phyloP scores from a whole-genome alignment of 2,888 invertebrate genomes.

The Acrocera orbiculus region DNA sequence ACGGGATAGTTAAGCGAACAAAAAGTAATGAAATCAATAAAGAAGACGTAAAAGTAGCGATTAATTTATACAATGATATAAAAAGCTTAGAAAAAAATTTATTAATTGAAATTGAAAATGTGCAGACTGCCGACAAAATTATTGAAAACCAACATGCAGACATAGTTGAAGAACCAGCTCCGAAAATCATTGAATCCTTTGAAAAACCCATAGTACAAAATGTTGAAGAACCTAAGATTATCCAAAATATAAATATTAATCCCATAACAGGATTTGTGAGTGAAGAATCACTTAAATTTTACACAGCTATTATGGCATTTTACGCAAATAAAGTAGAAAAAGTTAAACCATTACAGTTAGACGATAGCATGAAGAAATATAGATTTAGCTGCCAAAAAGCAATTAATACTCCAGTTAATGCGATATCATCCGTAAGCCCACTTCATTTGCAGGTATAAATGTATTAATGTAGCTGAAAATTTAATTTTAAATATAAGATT shows the following conservation, averaged over 20 bases:
- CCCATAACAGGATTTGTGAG: slow-evolving; percentile 31
- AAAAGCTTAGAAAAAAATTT: slow-evolving; percentile 34
- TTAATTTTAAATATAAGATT: neutral
- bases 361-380: slow-evolving; percentile 51
- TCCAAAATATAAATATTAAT: slow-evolving; percentile 12
- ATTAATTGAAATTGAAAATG: slow-evolving; percentile 26
- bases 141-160: neutral
- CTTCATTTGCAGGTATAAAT: slow-evolving; percentile 35
- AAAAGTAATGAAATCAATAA: no score
- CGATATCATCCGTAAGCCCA: slow-evolving; percentile 59
- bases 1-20: no score
- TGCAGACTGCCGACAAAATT: neutral
- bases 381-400: slow-evolving; percentile 72
- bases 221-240: no score
- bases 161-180: slow-evolving; percentile 4
- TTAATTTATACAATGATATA: slow-evolving; percentile 31
- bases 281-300: slow-evolving; percentile 36
- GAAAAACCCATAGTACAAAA: no score
- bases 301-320: slow-evolving; percentile 38
- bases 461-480: neutral
- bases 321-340: slow-evolving; percentile 39
- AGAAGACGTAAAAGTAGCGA: slow-evolving; percentile 39
- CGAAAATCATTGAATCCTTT: no score
- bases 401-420: slow-evolving; percentile 73
- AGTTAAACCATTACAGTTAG: slow-evolving; percentile 41